A percentile compares a stretch with the other conserved stretches of the same genome.
Evolutionary conservation across 2,888 invertebrate species (phyloP).

Genomic region (Hirtodrosophila histrioides): DNA sequence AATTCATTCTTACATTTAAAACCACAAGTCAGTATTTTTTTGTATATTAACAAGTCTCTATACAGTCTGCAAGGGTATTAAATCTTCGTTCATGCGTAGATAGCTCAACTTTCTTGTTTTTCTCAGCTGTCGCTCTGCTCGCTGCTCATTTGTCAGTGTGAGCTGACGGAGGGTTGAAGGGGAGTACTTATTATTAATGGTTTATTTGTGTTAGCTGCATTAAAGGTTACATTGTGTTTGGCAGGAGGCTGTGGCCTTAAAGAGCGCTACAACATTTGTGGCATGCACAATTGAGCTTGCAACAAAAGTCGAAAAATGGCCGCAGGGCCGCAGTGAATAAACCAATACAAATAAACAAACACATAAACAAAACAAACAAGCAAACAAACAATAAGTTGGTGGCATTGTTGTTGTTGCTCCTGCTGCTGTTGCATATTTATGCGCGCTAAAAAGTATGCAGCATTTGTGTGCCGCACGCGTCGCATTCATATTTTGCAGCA

Average conservation of each 20-base stretch:
- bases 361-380: slow-evolving; percentile 24
- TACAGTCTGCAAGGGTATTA: background rate
- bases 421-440: slow-evolving; percentile 51
- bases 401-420: slow-evolving; percentile 35
- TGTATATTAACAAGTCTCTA: too few relatives aligned
- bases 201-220: slow-evolving; percentile 26
- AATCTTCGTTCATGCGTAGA: background rate
- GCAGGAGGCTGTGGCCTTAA: slow-evolving; percentile 20
- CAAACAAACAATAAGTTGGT: slow-evolving; percentile 20
- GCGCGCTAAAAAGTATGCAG: slow-evolving; percentile 47
- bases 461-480: slow-evolving; percentile 36
- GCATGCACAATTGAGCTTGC: slow-evolving; percentile 52
- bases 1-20: too few relatives aligned
- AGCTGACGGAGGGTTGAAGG: background rate
- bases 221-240: slow-evolving; percentile 15
- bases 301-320: slow-evolving; percentile 43
- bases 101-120: background rate
- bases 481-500: slow-evolving; percentile 25
- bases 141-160: slow-evolving; percentile 41
- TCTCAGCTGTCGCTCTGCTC: slow-evolving; percentile 1
- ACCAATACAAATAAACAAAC: slow-evolving; percentile 34
- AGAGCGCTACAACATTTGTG: slow-evolving; percentile 22
- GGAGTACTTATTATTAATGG: slow-evolving; percentile 42
- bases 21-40: too few relatives aligned
- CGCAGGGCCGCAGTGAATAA: slow-evolving; percentile 25